These are phyloP conservation scores for Cheilosia vernalis DNA, from an alignment of 2,888 invertebrate species.

Conservation along the genomic window DNA sequence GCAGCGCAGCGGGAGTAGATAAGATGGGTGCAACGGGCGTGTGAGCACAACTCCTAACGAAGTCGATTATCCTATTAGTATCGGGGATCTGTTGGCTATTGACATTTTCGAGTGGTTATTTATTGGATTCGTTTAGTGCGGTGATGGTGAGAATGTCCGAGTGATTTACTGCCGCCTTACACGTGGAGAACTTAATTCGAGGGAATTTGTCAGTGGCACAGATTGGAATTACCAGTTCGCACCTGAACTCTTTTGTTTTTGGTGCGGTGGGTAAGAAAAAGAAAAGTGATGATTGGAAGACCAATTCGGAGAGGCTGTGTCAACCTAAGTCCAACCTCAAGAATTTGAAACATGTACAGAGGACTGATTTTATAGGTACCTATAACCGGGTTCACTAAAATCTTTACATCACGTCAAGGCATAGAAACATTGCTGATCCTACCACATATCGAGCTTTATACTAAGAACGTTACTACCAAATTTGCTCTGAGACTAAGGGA, in stretches of 20 bases:
- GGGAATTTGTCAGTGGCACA: constrained; percentile 24
- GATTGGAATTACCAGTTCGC: constrained; percentile 34
- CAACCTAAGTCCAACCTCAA: no score
- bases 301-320: no score
- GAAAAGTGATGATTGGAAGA: no score
- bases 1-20: constrained; percentile 2
- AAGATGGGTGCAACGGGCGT: constrained; percentile 13
- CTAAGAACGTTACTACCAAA: no score
- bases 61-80: constrained; percentile 54
- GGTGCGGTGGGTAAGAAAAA: no score
- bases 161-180: constrained; percentile 20
- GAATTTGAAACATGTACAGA: no score
- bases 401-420: no score
- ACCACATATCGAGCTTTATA: no score
- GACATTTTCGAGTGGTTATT: constrained; percentile 19
- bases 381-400: no score
- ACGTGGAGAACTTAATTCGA: constrained; percentile 23
- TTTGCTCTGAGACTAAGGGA: no score
- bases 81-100: constrained; percentile 11
- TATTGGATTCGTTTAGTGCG: constrained; percentile 22
- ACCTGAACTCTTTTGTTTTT: constrained; percentile 64
- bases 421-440: no score
- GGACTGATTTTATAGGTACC: no score
- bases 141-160: not conserved
- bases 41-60: constrained; percentile 45